Evolutionary conservation across 1,140 invertebrate species (phyloP).

Genomic region (Zaprionus lachaisei): DNA sequence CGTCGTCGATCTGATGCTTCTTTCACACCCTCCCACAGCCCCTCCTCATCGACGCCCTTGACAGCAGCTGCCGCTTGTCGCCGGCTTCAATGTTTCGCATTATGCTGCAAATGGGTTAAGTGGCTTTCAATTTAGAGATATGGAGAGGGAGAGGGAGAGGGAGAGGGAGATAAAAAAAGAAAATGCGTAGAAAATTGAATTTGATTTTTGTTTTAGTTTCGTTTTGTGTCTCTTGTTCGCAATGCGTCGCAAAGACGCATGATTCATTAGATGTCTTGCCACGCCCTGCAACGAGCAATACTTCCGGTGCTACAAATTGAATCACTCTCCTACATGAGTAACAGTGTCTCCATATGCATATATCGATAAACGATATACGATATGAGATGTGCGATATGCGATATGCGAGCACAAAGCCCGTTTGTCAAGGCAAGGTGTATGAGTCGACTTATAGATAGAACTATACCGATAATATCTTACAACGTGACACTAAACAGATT

Average conservation of each 20-base stretch:
- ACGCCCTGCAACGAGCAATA: constrained; percentile 36
- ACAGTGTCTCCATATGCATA: background rate
- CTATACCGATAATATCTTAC: no score
- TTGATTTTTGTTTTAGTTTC: constrained; percentile 35
- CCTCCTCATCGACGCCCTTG: background rate
- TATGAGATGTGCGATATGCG: constrained; percentile 15
- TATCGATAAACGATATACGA: background rate
- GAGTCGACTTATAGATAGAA: constrained; percentile 12
- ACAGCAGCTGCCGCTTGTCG: constrained; percentile 39
- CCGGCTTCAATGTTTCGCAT: constrained; percentile 67
- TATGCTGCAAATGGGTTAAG: constrained; percentile 78
- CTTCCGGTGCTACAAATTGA: constrained; percentile 57
- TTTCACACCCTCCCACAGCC: background rate
- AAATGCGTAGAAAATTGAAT: constrained; percentile 57
- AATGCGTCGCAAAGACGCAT: constrained; percentile 32
- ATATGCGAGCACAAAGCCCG: constrained; percentile 28
- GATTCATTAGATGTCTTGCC: constrained; percentile 40
- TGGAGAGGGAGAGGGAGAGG: background rate
- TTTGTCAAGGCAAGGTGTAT: constrained; percentile 47
- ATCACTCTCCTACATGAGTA: constrained; percentile 28
- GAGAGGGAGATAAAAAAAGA: constrained; percentile 10
- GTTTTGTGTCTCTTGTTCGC: background rate
- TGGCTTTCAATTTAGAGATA: constrained; percentile 72
- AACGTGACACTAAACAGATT: background rate
- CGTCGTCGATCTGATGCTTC: background rate